Evolutionary conservation across 2,888 invertebrate species (phyloP), one percentile per base, ranked within the genome.

Genomic region (Marasmarcha lunaedactyla): DNA sequence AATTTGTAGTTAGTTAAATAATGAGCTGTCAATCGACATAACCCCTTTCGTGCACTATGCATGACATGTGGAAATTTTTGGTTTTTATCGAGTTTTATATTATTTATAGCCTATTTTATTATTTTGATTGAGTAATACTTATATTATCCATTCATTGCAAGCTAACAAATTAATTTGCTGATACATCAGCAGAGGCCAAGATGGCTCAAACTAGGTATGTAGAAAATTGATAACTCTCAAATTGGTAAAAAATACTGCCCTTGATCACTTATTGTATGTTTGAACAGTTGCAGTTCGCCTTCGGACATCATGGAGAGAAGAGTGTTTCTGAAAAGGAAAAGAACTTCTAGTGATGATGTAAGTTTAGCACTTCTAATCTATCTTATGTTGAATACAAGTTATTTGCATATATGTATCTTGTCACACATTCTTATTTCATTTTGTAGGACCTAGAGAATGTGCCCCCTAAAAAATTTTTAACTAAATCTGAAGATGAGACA

Each of bases 21-120:
- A 25, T 7, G n/a, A 30, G 69, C 74, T 68, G 77, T 72, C 78
- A 74, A 79, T 66, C 73, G 74, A 83, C 83, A 83, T 83, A 83
- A 83, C 83, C 83, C 83, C 79, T 81, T 79, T 81, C 76, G 65
- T 63, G 61, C 66, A 59, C 72, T 60, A 63, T 65, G 69, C 69
- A 72, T 78, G 83, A 81, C 81, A 81, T 83, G 83, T 76, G 83
- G 81, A 79, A 72, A 72, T 71, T 73, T 73, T 30, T n/a, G 6
- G 4, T 11, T n/a, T n/a, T n/a, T n/a, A n/a, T n/a, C n/a, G n/a
- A n/a, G n/a, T n/a, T n/a, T n/a, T n/a, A n/a, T n/a, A n/a, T n/a
- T n/a, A n/a, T n/a, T n/a, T n/a, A n/a, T n/a, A n/a, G n/a, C n/a
- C n/a, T n/a, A n/a, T n/a, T n/a, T n/a, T n/a, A n/a, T n/a, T n/a